Evolutionary conservation across 2,113 vertebrate genomes (phyloP).

Genomic region (Scomber colias): DNA sequence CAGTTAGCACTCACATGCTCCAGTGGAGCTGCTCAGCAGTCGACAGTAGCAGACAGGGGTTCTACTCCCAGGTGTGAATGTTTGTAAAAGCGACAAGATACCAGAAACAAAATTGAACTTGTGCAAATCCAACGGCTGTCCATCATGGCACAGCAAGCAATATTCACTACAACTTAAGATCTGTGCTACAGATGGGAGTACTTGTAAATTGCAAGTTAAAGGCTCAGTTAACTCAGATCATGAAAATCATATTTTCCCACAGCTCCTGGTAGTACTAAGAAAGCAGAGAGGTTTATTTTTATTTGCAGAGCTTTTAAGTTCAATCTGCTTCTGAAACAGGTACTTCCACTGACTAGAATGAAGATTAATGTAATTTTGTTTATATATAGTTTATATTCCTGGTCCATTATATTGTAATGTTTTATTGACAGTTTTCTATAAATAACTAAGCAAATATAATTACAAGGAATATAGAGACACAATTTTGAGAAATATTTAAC

Average conservation of each 20-base stretch:
- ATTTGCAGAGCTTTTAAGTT: background rate
- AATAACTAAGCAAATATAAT: background rate
- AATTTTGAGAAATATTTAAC: slow-evolving; percentile 1
- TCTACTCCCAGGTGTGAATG: slow-evolving; percentile 59
- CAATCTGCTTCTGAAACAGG: background rate
- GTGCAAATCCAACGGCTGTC: slow-evolving; percentile 33
- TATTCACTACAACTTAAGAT: slow-evolving; percentile 1
- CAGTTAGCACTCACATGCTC: slow-evolving; percentile 66
- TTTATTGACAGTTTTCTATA: background rate
- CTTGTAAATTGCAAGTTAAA: background rate
- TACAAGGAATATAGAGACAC: background rate
- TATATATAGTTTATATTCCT: too few species aligned
- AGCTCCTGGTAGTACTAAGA: background rate
- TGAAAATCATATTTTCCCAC: background rate
- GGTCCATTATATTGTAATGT: too few species aligned
- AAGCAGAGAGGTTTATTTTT: background rate
- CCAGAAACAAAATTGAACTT: slow-evolving; percentile 34
- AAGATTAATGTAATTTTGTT: too few species aligned
- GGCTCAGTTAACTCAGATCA: slow-evolving; percentile 13
- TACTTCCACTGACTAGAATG: background rate
- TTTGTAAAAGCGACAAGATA: slow-evolving; percentile 51
- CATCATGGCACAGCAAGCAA: slow-evolving; percentile 18
- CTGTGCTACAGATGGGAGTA: background rate
- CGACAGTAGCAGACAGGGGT: slow-evolving; percentile 23
- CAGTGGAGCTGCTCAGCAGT: slow-evolving; percentile 60